These are phyloP conservation scores for Drosophila repletoides DNA, from an alignment of 1,140 invertebrate species.

Conservation along the genomic window DNA sequence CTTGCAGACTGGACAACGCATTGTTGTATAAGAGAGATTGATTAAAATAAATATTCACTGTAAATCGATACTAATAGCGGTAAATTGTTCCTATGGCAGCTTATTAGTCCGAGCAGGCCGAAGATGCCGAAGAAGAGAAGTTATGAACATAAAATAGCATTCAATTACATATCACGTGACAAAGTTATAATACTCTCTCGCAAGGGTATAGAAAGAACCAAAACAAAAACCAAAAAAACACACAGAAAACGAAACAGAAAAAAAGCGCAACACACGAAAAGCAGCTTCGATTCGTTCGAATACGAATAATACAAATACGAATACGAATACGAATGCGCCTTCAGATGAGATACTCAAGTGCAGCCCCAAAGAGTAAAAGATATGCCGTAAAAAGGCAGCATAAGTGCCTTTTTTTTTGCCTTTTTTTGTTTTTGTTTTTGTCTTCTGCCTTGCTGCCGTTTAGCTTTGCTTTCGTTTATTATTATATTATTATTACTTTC, in stretches of 20 bases:
- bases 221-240: constrained; percentile 43
- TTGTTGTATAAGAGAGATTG: no score
- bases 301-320: background rate
- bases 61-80: no score
- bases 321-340: constrained; percentile 45
- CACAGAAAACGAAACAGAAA: constrained; percentile 23
- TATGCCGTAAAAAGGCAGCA: constrained; percentile 75
- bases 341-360: constrained; percentile 67
- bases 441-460: background rate
- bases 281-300: constrained; percentile 39
- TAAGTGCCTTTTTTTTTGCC: constrained; percentile 76
- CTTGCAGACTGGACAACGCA: no score
- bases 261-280: constrained; percentile 42
- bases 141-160: no score
- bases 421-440: constrained; percentile 45
- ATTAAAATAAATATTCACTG: no score
- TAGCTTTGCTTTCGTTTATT: no score
- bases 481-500: no score
- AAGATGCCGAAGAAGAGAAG: no score
- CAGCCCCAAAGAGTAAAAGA: constrained; percentile 74
- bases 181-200: no score
- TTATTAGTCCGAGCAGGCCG: no score
- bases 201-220: constrained; percentile 48
- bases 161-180: no score
- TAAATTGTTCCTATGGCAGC: no score